Base-by-base conservation (phyloP, 2,113 vertebrate species). In the Apeltes quadracus region DNA sequence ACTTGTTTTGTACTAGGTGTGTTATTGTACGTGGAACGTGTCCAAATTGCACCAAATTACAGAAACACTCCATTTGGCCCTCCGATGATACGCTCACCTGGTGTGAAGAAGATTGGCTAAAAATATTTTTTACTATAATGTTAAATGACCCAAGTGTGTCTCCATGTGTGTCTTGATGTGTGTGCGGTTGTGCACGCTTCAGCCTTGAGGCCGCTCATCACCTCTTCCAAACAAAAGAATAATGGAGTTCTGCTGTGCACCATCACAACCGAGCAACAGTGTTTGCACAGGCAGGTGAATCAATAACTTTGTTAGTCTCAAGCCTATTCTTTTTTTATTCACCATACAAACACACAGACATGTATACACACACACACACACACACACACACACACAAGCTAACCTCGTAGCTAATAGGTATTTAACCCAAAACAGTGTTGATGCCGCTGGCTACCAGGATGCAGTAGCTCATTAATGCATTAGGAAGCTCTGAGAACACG, bases 281-380 rank as follows among this genome's bases (percentile, higher is more conserved):
- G 62, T 68, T 80, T 79, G 67, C 50, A 66, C 55, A 72, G 38
- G 43, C 66, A 27, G 25, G 8, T 10, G 14, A 36, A 84, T 85
- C 72, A 69, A 79, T 87, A 75, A 39, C 43, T 56, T 66, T 51
- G 43, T 78, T 61, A 57, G 38, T 75, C 72, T 74, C 39, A 6
- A 53, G 39, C 25, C 64, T 68, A 15, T 32, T 68, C 50, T 20
- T 9, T 46, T 69, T 36, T 39, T 41, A 50, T 41, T 57, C 12
- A 54, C 34, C 0, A 13, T 2, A 22, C 20, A 63, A 5, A 46
- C 27, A 46, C 43, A 67, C 51, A 29, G 25, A 65, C 29, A 0
- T 32, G 29, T 32, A 5, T 39, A 51, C 16, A n/a, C 50, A 38
- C 14, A 71, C 18, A 61, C 48, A 48, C 46, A 23, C 22, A 61